Conservation (phyloP, 2,797 vertebrate genomes). For the Anguilla pacifica region DNA sequence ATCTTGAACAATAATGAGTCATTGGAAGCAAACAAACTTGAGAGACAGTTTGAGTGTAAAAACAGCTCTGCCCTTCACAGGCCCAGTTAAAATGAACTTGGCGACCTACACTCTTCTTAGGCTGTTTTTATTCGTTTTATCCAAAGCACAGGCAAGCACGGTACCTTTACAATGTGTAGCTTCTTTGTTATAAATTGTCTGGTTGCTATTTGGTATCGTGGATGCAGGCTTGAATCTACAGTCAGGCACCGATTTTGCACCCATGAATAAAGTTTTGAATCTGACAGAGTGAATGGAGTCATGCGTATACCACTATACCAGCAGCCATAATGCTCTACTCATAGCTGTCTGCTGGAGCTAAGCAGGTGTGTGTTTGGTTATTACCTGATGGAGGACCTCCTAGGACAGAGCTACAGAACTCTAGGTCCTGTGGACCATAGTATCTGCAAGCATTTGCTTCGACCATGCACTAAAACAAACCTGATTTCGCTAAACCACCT, state of each 20-base stretch:
- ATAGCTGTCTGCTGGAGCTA: not conserved
- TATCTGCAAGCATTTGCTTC: too few relatives aligned
- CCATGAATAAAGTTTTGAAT: not conserved
- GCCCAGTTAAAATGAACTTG: constrained; percentile 7
- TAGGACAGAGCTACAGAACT: too few relatives aligned
- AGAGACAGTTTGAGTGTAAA: constrained; percentile 18
- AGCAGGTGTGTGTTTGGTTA: not conserved
- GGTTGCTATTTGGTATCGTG: too few relatives aligned
- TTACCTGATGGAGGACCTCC: not conserved
- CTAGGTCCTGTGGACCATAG: too few relatives aligned
- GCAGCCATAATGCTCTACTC: not conserved
- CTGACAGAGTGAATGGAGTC: not conserved
- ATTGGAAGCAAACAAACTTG: constrained; percentile 46
- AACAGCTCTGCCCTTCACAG: constrained; percentile 17
- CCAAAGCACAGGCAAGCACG: not conserved
- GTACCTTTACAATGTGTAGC: not conserved
- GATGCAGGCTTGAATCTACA: not conserved
- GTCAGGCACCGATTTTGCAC: not conserved
- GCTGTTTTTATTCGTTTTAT: not conserved
- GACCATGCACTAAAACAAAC: too few relatives aligned
- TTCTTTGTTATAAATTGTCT: not conserved
- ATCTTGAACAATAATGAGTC: constrained; percentile 45
- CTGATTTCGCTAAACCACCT: too few relatives aligned
- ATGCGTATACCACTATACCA: not conserved
- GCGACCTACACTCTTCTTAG: not conserved